Conservation (phyloP, 2,113 vertebrate genomes). For the Physeter macrocephalus region DNA sequence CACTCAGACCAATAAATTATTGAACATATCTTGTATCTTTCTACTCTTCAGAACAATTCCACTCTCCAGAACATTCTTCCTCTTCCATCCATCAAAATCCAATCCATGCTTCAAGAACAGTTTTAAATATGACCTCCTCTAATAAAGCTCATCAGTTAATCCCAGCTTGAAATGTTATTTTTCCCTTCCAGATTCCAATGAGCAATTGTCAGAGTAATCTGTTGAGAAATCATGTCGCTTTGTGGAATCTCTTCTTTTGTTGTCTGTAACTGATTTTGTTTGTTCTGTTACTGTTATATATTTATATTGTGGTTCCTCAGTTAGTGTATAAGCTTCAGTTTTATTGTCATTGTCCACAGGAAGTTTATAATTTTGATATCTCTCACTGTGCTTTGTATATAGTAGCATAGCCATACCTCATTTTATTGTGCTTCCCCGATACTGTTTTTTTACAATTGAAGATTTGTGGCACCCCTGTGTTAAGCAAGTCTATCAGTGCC, state of each 20-base stretch:
- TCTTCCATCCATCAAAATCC: background rate
- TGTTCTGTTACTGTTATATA: background rate
- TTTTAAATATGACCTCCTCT: background rate
- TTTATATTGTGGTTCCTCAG: background rate
- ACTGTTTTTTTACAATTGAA: too few relatives aligned
- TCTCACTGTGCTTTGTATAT: background rate
- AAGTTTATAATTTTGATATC: background rate
- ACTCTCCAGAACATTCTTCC: background rate
- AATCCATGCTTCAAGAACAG: background rate
- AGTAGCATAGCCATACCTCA: background rate
- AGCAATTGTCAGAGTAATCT: background rate
- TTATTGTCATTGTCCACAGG: background rate
- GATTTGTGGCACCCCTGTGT: too few relatives aligned
- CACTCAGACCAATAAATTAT: background rate
- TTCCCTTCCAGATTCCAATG: background rate
- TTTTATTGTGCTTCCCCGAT: too few relatives aligned
- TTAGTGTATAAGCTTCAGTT: background rate
- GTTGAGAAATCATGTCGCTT: background rate
- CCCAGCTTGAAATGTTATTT: background rate
- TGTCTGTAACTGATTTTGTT: background rate
- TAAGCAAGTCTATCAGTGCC: too few relatives aligned
- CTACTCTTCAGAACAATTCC: background rate
- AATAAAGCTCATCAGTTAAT: background rate
- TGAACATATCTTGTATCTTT: background rate
- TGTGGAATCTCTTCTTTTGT: background rate